Evolutionary conservation across 2,888 invertebrate genomes (phyloP).

Genomic region (Syrphus vitripennis): DNA sequence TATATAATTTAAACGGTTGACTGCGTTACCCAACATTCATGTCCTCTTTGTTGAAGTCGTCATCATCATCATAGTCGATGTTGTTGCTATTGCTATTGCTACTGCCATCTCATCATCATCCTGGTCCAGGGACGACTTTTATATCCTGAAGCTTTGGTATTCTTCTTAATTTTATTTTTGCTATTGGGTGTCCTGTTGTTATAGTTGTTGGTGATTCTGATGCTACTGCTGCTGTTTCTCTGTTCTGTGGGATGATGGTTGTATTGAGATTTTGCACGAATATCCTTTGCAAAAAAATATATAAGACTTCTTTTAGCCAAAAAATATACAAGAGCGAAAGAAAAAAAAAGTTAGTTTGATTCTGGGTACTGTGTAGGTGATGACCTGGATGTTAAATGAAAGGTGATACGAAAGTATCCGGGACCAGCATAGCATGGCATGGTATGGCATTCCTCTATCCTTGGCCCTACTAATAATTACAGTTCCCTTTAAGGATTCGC

Average conservation of each 20-base stretch:
- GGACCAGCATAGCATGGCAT: constrained; percentile 29
- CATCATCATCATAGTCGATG: background rate
- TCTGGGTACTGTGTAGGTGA: constrained; percentile 37
- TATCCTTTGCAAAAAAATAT: constrained; percentile 48
- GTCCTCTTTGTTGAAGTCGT: constrained; percentile 34
- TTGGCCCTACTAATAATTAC: constrained; percentile 63
- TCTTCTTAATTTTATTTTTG: background rate
- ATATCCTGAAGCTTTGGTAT: constrained; percentile 37
- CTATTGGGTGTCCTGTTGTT: background rate
- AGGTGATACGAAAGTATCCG: constrained; percentile 63
- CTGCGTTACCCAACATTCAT: constrained; percentile 58
- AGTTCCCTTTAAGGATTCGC: constrained; percentile 65
- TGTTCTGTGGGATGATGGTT: constrained; percentile 9
- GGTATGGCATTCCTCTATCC: constrained; percentile 22
- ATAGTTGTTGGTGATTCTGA: background rate
- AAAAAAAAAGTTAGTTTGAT: background rate
- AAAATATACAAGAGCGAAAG: background rate
- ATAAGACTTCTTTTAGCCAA: constrained; percentile 48
- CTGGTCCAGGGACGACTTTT: constrained; percentile 21
- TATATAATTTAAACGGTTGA: constrained; percentile 68
- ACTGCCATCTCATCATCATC: background rate
- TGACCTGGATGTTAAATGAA: constrained; percentile 72
- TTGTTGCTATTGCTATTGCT: background rate
- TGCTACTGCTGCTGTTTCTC: background rate
- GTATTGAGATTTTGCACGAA: constrained; percentile 69